These are phyloP conservation scores for Aphis craccivora DNA, from an alignment of 1,140 invertebrate species.

Conservation along the genomic window DNA sequence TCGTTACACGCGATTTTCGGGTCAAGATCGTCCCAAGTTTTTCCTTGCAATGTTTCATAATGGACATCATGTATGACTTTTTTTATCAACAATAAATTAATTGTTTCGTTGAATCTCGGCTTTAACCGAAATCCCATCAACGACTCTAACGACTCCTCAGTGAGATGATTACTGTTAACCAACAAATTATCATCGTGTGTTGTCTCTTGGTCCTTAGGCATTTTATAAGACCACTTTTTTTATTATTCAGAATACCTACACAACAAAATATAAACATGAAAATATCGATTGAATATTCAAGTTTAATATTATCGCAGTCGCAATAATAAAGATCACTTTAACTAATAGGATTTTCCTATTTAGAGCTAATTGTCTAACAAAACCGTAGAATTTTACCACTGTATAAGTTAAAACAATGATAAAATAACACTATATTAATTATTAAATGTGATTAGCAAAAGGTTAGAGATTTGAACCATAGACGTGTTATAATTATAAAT, in stretches of 20 bases:
- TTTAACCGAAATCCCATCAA: neutral
- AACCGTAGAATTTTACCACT: no score
- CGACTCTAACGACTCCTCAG: slow-evolving; percentile 11
- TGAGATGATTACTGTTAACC: neutral
- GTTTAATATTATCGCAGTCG: no score
- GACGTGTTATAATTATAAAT: no score
- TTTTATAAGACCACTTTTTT: neutral
- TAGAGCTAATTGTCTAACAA: no score
- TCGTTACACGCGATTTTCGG: neutral
- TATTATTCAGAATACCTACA: neutral
- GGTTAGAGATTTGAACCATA: no score
- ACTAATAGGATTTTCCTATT: no score
- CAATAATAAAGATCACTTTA: no score
- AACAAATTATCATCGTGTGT: neutral
- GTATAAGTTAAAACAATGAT: no score
- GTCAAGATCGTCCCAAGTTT: neutral
- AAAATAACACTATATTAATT: no score
- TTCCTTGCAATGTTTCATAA: neutral
- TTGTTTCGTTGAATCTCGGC: neutral
- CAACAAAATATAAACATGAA: neutral
- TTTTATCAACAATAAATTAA: neutral
- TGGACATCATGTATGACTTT: neutral
- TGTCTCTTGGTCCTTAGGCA: neutral
- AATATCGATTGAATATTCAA: neutral
- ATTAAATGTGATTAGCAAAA: no score